Base-by-base conservation (phyloP, 2,113 vertebrate genomes). In the Periophthalmus modestus region DNA sequence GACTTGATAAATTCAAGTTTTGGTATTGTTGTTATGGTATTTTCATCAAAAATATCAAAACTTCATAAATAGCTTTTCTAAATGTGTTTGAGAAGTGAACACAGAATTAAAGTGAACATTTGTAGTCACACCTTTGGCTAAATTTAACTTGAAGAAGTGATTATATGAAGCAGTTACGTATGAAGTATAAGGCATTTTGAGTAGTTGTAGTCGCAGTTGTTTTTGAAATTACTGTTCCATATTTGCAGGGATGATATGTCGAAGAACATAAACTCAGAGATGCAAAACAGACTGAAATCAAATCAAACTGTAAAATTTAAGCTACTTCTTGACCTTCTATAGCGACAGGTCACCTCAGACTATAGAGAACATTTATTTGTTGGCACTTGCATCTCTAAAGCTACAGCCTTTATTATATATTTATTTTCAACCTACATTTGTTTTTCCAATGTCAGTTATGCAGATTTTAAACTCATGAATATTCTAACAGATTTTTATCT, bases 11-110 rank as follows among this genome's bases (percentile, higher is more conserved):
- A 79, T 47, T 18, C 54, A 74, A 66, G 65, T 61, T 78, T 79
- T 88, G 72, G 18, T 77, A 84, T 84, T 55, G 67, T 77, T 69
- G 66, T 68, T 82, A 77, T 33, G 67, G 16, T 84, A 74, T 83
- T 89, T 87, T 75, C 76, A 77, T 76, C 73, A 46, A 48, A 16
- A 28, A 54, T 3, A 65, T 19, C 62, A 55, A 82, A 75, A 57
- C 65, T 39, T 19, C 34, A 65, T 62, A 62, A 78, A 66, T 36
- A 63, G 72, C 36, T 88, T 85, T 89, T 90, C 59, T 85, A 87
- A 80, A 54, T 18, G 82, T 76, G 75, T 67, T 58, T 19, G 72
- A 81, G 74, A 83, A 76, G 77, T 83, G 70, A 74, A 78, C 82
- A 71, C 59, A 54, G 67, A 69, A 50, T 68, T 79, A 65, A 12